phyloP scores from a whole-genome alignment of 1,140 invertebrate genomes.

The Melipona quadrifasciata region DNA sequence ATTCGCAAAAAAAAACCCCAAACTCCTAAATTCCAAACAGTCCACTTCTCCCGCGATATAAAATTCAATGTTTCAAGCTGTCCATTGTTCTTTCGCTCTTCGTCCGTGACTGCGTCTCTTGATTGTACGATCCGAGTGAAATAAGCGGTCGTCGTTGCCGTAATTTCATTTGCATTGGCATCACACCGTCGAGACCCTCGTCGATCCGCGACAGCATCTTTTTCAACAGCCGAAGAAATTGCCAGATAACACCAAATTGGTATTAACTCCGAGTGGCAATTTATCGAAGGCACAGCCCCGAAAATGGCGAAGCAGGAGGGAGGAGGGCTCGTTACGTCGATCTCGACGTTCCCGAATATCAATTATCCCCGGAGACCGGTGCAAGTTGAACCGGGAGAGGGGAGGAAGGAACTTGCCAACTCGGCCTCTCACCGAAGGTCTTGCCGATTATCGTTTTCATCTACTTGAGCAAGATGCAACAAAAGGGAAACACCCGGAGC shows the following conservation, averaged over 20 bases:
- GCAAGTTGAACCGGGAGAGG: not conserved
- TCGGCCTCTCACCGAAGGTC: constrained; percentile 26
- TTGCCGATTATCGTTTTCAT: constrained; percentile 52
- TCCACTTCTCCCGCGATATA: not conserved
- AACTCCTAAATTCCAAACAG: not conserved
- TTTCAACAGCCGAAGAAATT: not conserved
- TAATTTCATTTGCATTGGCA: not conserved
- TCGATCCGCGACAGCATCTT: not conserved
- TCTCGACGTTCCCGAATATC: not conserved
- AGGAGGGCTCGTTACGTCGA: not conserved
- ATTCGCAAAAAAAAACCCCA: not conserved
- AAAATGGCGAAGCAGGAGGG: not conserved
- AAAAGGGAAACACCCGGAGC: not conserved
- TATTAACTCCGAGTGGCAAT: not conserved
- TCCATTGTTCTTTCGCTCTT: not conserved
- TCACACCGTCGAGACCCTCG: not conserved
- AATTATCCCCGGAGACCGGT: constrained; percentile 24
- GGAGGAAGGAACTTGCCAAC: constrained; percentile 7
- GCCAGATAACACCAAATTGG: not conserved
- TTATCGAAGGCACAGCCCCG: not conserved
- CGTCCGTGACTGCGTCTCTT: not conserved
- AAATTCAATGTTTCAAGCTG: not conserved
- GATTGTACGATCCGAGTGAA: not conserved
- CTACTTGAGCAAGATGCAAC: not conserved
- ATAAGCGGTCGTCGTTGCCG: not conserved